These are phyloP conservation scores for Orthosia incerta DNA, from an alignment of 2,888 invertebrate species.

Conservation along the genomic window DNA sequence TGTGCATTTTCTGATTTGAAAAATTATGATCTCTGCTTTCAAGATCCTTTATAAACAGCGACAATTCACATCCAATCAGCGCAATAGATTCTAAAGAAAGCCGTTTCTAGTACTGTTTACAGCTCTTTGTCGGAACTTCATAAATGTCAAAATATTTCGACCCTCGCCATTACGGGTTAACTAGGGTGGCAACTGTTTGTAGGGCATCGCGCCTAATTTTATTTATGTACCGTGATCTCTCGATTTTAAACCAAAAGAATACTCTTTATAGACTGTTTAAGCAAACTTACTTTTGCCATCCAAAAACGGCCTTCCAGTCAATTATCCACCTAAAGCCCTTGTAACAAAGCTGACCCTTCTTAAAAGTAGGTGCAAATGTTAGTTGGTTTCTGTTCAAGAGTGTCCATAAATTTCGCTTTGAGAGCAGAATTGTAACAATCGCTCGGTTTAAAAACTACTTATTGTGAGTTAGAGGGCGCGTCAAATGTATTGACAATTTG, in stretches of 20 bases:
- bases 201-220: slow-evolving; percentile 84
- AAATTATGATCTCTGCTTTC: neutral
- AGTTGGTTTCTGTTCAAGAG: slow-evolving; percentile 49
- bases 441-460: slow-evolving; percentile 78
- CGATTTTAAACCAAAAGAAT: slow-evolving; percentile 76
- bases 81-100: neutral
- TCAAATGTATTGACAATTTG: slow-evolving; percentile 83
- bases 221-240: slow-evolving; percentile 88
- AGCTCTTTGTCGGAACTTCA: slow-evolving; percentile 67
- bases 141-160: slow-evolving; percentile 88
- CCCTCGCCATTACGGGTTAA: slow-evolving; percentile 84
- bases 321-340: neutral
- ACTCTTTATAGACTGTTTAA: slow-evolving; percentile 63
- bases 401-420: slow-evolving; percentile 79
- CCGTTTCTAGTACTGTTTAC: slow-evolving; percentile 54
- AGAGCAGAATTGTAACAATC: slow-evolving; percentile 84
- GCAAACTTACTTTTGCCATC: neutral
- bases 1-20: neutral
- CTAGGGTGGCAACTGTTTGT: slow-evolving; percentile 83
- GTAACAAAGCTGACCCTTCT: neutral
- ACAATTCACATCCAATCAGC: neutral
- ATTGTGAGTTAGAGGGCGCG: slow-evolving; percentile 77
- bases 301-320: neutral
- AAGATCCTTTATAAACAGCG: neutral
- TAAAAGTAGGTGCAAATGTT: neutral